Percentiles rank a stretch among this genome's conserved stretches.
phyloP scores from a whole-genome alignment of 2,797 vertebrate species.

The Lateolabrax maculatus region DNA sequence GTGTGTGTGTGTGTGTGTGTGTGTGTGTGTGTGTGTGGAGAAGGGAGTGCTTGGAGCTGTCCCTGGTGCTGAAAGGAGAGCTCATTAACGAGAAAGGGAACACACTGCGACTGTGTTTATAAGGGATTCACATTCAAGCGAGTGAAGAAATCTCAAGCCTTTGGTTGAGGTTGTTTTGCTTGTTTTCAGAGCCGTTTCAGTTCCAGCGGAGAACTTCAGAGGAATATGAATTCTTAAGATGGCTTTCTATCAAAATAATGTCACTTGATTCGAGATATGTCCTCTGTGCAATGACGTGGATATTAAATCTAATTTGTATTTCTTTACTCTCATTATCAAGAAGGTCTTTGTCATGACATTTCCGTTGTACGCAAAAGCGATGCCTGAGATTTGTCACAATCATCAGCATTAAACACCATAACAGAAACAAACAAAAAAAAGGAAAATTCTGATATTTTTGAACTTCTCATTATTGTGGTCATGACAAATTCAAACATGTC shows the following conservation, averaged over 20 bases:
- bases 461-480: neutral
- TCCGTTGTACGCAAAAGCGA: neutral
- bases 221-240: neutral
- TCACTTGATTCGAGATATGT: neutral
- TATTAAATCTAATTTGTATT: neutral
- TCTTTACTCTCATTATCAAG: neutral
- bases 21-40: neutral
- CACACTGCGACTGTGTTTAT: slow-evolving; percentile 28
- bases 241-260: neutral
- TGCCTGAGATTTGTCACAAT: neutral
- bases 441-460: neutral
- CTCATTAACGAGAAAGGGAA: slow-evolving; percentile 58
- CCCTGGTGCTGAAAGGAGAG: slow-evolving; percentile 64
- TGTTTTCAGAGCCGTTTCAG: slow-evolving; percentile 5
- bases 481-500: neutral
- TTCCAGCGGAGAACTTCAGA: slow-evolving; percentile 2
- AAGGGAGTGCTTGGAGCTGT: slow-evolving; percentile 49
- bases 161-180: neutral
- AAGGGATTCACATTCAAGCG: neutral
- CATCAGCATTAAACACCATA: neutral
- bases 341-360: neutral
- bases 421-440: neutral
- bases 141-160: slow-evolving; percentile 6
- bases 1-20: slow-evolving; percentile 22
- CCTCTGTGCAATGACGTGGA: neutral